Percentiles rank a stretch among this genome's conserved stretches.
These are phyloP conservation scores for Tetragonula clypearis DNA, from an alignment of 1,140 invertebrate genomes.

Conservation along the genomic window DNA sequence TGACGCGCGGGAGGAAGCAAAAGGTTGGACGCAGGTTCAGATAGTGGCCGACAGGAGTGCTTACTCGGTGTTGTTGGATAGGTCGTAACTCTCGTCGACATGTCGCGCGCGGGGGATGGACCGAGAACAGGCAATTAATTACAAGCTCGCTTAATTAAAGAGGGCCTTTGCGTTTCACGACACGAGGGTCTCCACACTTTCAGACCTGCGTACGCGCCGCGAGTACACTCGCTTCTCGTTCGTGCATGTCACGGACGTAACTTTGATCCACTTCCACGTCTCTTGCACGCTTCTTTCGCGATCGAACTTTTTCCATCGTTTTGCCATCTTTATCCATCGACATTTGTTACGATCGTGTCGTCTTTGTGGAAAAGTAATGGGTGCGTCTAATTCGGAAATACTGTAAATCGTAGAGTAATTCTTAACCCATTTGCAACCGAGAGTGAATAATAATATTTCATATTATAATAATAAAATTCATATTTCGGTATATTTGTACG, in stretches of 20 bases:
- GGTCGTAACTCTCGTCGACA: constrained; percentile 43
- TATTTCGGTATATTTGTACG: too few species aligned
- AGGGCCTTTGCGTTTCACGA: constrained; percentile 46
- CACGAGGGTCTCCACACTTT: constrained; percentile 33
- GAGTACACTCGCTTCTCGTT: constrained; percentile 22
- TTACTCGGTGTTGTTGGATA: constrained; percentile 25
- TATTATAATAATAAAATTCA: too few species aligned
- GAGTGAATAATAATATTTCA: too few species aligned
- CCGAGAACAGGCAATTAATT: constrained; percentile 64
- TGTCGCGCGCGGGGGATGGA: constrained; percentile 45
- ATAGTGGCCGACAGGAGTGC: constrained; percentile 8
- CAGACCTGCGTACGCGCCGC: constrained; percentile 11
- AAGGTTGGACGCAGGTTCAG: neutral
- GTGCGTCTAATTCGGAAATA: too few species aligned
- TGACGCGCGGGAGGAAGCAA: neutral
- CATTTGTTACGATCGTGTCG: too few species aligned
- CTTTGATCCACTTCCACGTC: constrained; percentile 15
- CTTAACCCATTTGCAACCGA: too few species aligned
- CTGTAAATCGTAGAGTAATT: neutral
- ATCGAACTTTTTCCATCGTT: too few species aligned
- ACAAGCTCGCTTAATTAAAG: constrained; percentile 60
- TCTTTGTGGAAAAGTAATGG: too few species aligned
- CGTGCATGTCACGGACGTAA: constrained; percentile 17
- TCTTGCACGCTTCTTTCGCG: too few species aligned
- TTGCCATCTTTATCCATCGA: too few species aligned